Base-by-base conservation (phyloP, 2,888 invertebrate species). In the Sturmia bella region DNA sequence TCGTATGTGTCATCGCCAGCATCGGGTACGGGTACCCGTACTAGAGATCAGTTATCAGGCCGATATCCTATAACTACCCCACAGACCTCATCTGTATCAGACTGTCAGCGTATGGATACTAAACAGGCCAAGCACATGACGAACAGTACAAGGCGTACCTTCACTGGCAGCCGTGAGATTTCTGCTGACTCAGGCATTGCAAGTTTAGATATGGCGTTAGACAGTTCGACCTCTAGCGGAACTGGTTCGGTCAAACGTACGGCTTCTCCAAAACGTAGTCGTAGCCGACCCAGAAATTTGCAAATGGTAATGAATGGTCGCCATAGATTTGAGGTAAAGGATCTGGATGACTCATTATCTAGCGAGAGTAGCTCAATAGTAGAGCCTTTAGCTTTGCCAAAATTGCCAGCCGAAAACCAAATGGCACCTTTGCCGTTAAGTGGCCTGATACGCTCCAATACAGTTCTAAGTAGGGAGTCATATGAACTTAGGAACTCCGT, bases 321-420 rank as follows among this genome's bases (percentile, higher is more conserved):
- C 0, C 95, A 95, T 87, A 94, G 93, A 84, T 96, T 96, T 90
- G 95, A 96, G 85, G 94, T 96, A 2, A 91, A 94, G 32, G 96
- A 96, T 87, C 79, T 88, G 13, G 92, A 93, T 50, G 92, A 92
- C 85, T 90, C 91, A 9, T 85, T 89, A 2, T 91, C 91, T n/a
- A 89, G 91, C 75, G 91, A 91, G 52, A 88, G 85, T 64, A 88
- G 88, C 3, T 89, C 89, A 0, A 86, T 87, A 54, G 87, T 91
- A 37, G 90, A 91, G 84, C 88, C 91, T 1, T 81, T 91, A 85
- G 88, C 90, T 12, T 85, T 91, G 78, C 91, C 91, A 6, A 89
- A 91, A 83, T 69, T 91, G 54, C 91, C 91, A 24, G 87, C 88
- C 12, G 89, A 90, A 61, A 88, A 87, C 72, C 89, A 88, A 81